Percentiles rank a stretch among this genome's conserved stretches.
Conservation (phyloP, 64 coral and sea anemone species). For the Trachythela sp. region DNA sequence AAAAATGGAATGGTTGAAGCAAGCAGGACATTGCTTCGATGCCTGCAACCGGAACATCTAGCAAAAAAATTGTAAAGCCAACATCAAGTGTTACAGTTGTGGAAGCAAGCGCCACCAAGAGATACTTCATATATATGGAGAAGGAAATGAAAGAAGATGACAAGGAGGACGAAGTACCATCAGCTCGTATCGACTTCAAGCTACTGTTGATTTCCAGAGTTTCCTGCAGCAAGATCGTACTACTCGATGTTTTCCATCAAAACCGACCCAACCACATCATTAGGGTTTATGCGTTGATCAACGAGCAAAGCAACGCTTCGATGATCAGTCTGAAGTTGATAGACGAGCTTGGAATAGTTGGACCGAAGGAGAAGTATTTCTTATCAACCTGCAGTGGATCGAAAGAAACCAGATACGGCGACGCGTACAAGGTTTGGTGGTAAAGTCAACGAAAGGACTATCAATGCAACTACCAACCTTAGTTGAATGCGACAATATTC, state of each 20-base stretch:
- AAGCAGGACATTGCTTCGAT: conserved; percentile 8
- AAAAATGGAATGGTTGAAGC: conserved; percentile 31
- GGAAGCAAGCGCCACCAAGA: conserved; percentile 14
- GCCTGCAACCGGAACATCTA: conserved; percentile 8
- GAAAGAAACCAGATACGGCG: not conserved
- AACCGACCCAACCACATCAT: not conserved
- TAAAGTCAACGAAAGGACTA: not conserved
- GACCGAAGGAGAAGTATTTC: not conserved
- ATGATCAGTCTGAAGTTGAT: not conserved
- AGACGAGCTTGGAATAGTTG: not conserved
- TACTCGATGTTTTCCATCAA: conserved; percentile 20
- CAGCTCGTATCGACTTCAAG: not conserved
- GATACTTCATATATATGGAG: conserved; percentile 19
- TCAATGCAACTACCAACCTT: not conserved
- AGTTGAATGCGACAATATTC: not conserved
- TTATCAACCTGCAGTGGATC: not conserved
- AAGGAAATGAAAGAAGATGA: not conserved
- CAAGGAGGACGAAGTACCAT: not conserved
- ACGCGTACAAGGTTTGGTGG: not conserved
- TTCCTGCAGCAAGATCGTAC: conserved; percentile 30
- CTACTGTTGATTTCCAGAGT: not conserved
- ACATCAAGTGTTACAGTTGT: not conserved
- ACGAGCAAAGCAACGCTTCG: conserved; percentile 7
- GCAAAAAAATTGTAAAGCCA: conserved; percentile 8
- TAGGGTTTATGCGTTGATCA: not conserved